Conservation (phyloP, 2,797 vertebrate species). For the Esox lucius region DNA sequence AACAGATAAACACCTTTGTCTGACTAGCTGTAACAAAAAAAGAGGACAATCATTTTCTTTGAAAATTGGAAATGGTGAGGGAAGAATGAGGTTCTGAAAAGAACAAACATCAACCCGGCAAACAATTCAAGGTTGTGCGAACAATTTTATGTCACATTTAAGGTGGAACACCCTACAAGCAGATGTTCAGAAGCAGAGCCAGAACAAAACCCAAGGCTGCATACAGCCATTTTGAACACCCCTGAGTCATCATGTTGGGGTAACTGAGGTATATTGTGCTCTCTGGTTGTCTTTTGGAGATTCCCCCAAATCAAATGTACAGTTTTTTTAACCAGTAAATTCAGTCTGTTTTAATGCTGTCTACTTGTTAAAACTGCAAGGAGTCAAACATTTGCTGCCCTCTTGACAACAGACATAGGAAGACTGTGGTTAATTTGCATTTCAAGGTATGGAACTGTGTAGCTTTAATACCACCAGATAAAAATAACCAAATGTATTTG, state of each 20-base stretch:
- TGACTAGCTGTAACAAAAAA: background rate
- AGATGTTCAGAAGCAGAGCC: conserved; percentile 43
- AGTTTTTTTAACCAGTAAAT: background rate
- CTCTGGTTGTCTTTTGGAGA: background rate
- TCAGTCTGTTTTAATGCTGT: background rate
- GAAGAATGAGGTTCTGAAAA: background rate
- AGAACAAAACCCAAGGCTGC: conserved; percentile 31
- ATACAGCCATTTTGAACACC: background rate
- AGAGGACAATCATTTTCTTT: background rate
- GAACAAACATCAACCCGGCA: background rate
- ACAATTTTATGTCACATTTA: background rate
- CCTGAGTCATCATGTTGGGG: background rate
- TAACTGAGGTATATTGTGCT: background rate
- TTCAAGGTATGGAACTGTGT: background rate
- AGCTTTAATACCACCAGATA: background rate
- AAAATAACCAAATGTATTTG: background rate
- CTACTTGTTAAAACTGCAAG: background rate
- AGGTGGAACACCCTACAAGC: conserved; percentile 37
- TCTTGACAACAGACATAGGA: conserved; percentile 15
- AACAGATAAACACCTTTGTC: conserved; percentile 10
- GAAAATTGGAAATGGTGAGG: conserved; percentile 1
- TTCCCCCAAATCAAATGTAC: background rate
- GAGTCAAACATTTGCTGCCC: background rate
- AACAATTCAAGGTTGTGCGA: too few relatives aligned
- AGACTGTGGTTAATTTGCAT: conserved; percentile 16